A percentile compares a stretch with the other conserved stretches of the same genome.
These are phyloP conservation scores for Typhlichthys subterraneus DNA, from an alignment of 2,797 vertebrate genomes.

Conservation along the genomic window DNA sequence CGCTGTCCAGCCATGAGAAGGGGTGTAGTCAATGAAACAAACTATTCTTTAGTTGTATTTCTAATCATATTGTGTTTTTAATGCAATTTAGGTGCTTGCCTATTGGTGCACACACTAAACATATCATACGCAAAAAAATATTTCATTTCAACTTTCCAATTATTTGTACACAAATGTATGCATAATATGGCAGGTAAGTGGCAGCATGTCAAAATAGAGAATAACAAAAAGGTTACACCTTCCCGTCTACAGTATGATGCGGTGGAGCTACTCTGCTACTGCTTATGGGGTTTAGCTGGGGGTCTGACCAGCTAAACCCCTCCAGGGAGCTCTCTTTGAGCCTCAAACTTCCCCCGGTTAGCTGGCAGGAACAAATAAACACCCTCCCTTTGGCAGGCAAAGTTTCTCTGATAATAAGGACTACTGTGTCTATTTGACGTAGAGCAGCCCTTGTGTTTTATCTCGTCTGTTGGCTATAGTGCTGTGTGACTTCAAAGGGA, in stretches of 20 bases:
- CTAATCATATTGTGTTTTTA: no score
- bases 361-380: conserved; percentile 34
- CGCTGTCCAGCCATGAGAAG: no score
- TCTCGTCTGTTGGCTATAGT: conserved; percentile 35
- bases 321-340: conserved; percentile 56
- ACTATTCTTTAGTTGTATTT: no score
- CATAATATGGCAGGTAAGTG: not conserved
- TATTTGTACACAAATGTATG: no score
- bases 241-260: not conserved
- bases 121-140: no score
- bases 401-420: conserved; percentile 46
- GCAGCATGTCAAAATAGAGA: not conserved
- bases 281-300: conserved; percentile 5
- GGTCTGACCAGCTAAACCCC: conserved; percentile 48
- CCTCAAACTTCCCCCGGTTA: conserved; percentile 24
- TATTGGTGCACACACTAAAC: no score
- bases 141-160: no score
- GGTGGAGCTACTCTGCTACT: not conserved
- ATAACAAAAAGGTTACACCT: conserved; percentile 2
- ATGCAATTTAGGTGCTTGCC: no score
- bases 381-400: conserved; percentile 31
- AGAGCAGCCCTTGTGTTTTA: conserved; percentile 49
- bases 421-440: conserved; percentile 44
- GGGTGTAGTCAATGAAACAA: no score
- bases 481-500: conserved; percentile 57